phyloP scores from a whole-genome alignment of 2,797 vertebrate genomes.

The Cyprinella venusta region DNA sequence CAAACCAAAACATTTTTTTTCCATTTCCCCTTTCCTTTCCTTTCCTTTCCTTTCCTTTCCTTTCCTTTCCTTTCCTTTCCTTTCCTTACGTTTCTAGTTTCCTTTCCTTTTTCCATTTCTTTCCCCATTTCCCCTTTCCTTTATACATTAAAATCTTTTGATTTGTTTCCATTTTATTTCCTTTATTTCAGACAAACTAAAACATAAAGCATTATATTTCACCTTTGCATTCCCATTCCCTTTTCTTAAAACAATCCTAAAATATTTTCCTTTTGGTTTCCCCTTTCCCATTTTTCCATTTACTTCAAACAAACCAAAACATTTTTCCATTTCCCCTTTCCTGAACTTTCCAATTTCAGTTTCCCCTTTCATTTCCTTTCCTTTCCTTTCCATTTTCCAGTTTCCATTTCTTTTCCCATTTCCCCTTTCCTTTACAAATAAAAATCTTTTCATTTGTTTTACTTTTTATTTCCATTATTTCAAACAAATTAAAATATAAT shows the following conservation, averaged over 20 bases:
- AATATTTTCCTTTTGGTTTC: no score
- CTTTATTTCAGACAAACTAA: no score
- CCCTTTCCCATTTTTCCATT: not conserved
- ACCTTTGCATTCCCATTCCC: not conserved
- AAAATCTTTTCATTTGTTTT: no score
- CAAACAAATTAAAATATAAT: not conserved
- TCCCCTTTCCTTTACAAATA: no score
- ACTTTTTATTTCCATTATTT: not conserved
- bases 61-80: not conserved
- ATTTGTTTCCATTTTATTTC: no score
- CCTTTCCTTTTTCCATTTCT: not conserved
- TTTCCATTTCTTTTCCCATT: not conserved
- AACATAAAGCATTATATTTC: no score
- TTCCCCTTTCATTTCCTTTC: not conserved
- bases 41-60: not conserved
- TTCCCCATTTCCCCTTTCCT: no score
- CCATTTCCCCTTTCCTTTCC: not conserved
- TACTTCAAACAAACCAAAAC: not conserved
- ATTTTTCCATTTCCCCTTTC: not conserved
- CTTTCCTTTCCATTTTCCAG: not conserved
- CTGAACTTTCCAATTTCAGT: no score
- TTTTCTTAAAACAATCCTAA: not conserved
- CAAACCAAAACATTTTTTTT: no score
- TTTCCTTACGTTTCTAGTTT: no score
- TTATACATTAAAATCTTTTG: not conserved